phyloP scores from a whole-genome alignment of 2,888 invertebrate genomes.

The Beris morrisii region DNA sequence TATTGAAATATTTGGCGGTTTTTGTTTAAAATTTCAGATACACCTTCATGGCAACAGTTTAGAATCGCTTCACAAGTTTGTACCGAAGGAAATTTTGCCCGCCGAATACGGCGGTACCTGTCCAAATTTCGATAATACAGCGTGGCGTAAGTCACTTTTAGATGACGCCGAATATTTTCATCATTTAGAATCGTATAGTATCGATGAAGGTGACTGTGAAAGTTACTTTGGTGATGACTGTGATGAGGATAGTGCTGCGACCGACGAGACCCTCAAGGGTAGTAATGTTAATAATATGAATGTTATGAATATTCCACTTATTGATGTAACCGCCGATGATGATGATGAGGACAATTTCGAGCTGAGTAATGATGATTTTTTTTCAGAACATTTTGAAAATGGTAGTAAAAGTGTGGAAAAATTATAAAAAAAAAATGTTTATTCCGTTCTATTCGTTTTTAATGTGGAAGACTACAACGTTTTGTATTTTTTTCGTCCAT shows the following conservation, averaged over 20 bases:
- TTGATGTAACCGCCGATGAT: conserved; percentile 10
- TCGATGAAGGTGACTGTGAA: conserved; percentile 5
- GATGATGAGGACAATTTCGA: too few species aligned
- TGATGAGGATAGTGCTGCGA: conserved; percentile 8
- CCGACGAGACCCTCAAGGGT: neutral
- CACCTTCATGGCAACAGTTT: conserved; percentile 70
- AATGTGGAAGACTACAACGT: too few species aligned
- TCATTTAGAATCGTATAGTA: conserved; percentile 43
- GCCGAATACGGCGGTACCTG: conserved; percentile 44
- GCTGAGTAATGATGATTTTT: too few species aligned
- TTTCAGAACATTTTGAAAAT: too few species aligned
- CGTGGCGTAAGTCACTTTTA: conserved; percentile 53
- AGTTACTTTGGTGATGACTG: neutral
- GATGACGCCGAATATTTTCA: conserved; percentile 55
- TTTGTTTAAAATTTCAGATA: conserved; percentile 47
- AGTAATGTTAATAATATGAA: neutral
- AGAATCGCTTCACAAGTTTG: conserved; percentile 68
- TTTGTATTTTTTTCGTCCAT: too few species aligned
- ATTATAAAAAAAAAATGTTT: too few species aligned
- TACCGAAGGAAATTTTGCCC: conserved; percentile 67
- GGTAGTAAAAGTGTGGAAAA: too few species aligned
- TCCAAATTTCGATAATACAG: conserved; percentile 50
- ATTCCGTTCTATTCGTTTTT: too few species aligned
- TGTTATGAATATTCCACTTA: conserved; percentile 10
- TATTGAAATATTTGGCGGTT: neutral